Percentiles rank a stretch among this genome's conserved stretches.
phyloP scores from a whole-genome alignment of 2,888 invertebrate genomes.

The Trichopria drosophilae region DNA sequence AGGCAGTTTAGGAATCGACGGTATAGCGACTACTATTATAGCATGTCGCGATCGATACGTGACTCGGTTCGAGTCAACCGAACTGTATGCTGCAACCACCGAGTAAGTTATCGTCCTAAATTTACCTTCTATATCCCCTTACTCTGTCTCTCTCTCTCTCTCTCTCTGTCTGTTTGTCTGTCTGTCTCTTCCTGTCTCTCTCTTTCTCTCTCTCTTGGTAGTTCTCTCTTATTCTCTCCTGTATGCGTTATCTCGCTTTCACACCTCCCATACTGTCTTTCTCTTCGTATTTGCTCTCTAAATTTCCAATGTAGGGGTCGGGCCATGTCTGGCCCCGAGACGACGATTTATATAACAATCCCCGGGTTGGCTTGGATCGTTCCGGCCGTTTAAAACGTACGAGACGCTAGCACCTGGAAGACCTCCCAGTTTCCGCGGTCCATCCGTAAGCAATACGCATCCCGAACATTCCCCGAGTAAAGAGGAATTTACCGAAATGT shows the following conservation, averaged over 20 bases:
- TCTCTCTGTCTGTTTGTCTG: slow-evolving; percentile 7
- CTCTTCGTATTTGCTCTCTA: slow-evolving; percentile 20
- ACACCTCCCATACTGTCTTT: too few relatives aligned
- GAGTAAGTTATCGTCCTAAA: too few relatives aligned
- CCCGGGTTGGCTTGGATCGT: slow-evolving; percentile 25
- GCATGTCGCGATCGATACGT: too few relatives aligned
- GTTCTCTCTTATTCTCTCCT: slow-evolving; percentile 8
- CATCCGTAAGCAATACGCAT: too few relatives aligned
- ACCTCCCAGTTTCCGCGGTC: too few relatives aligned
- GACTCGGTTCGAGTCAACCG: too few relatives aligned
- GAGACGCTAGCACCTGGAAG: too few relatives aligned
- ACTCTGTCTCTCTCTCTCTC: slow-evolving; percentile 7
- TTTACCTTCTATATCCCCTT: neutral
- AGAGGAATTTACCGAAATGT: too few relatives aligned
- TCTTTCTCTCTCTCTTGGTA: slow-evolving; percentile 7
- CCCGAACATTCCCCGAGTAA: too few relatives aligned
- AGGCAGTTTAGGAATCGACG: too few relatives aligned
- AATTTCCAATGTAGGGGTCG: slow-evolving; percentile 25
- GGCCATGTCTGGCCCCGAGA: slow-evolving; percentile 20
- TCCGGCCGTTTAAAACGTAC: slow-evolving; percentile 26
- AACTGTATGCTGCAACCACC: too few relatives aligned
- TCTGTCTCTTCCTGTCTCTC: slow-evolving; percentile 5
- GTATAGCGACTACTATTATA: too few relatives aligned
- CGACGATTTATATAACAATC: slow-evolving; percentile 32
- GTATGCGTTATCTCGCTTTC: neutral